phyloP scores from a whole-genome alignment of 2,797 vertebrate genomes.

The Bovichtus variegatus region DNA sequence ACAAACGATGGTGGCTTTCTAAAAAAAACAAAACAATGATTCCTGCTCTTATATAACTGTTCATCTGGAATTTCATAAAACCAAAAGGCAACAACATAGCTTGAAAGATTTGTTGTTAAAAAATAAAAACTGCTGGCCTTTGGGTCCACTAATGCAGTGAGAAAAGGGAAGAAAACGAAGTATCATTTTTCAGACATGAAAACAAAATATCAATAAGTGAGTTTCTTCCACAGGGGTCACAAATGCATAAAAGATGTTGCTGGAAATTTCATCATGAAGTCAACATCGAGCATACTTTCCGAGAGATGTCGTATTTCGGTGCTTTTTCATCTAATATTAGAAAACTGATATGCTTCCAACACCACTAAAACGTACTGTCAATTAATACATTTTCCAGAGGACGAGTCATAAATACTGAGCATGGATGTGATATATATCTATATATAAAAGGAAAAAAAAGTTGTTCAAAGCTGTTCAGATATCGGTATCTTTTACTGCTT shows the following conservation, averaged over 20 bases:
- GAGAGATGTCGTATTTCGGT: conserved; percentile 14
- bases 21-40: not conserved
- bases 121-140: not conserved
- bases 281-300: conserved; percentile 12
- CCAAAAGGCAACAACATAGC: not conserved
- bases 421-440: not conserved
- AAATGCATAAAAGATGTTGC: conserved; percentile 30
- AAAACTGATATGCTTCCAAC: not conserved
- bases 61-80: conserved; percentile 13
- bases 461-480: not conserved
- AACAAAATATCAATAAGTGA: conserved; percentile 6
- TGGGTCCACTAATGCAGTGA: conserved; percentile 1
- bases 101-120: not conserved
- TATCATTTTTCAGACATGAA: not conserved
- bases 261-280: conserved; percentile 45
- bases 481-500: not conserved
- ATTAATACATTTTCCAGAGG: not conserved
- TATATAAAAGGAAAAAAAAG: not conserved
- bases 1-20: not conserved
- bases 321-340: conserved; percentile 15
- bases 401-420: not conserved
- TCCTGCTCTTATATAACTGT: not conserved
- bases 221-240: conserved; percentile 18
- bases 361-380: not conserved
- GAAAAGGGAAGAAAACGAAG: conserved; percentile 1